These are phyloP conservation scores for Oryzias dopingdopingensis DNA, from an alignment of 2,797 vertebrate species.

Conservation along the genomic window DNA sequence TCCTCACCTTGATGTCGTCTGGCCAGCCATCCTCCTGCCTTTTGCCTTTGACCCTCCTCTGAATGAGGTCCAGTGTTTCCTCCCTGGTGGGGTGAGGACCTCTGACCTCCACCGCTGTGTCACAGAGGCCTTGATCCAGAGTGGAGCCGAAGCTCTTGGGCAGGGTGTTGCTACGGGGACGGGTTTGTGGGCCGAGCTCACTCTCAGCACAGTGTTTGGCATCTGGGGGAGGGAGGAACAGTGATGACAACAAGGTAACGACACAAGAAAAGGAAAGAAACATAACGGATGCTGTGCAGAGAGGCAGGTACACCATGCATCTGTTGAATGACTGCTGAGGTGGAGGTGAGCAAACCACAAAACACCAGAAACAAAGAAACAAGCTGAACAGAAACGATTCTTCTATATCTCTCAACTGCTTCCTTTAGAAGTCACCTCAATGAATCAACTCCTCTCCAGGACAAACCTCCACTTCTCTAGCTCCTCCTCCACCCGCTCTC, in stretches of 20 bases:
- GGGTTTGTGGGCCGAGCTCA: conserved; percentile 88
- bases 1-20: conserved; percentile 89
- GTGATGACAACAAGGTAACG: background rate
- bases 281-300: background rate
- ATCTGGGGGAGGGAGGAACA: conserved; percentile 70
- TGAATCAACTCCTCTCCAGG: no score
- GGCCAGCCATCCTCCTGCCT: conserved; percentile 90
- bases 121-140: conserved; percentile 83
- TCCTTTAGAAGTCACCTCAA: no score
- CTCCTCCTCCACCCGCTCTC: no score
- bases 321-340: background rate
- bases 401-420: no score
- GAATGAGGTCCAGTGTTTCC: conserved; percentile 90
- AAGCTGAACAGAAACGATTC: conserved; percentile 5
- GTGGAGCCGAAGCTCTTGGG: conserved; percentile 98
- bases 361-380: conserved; percentile 4
- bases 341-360: conserved; percentile 18
- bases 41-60: conserved; percentile 87
- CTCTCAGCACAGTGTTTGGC: conserved; percentile 90
- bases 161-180: conserved; percentile 95
- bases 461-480: no score
- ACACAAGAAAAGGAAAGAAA: background rate
- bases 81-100: conserved; percentile 83
- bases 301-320: background rate
- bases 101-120: conserved; percentile 71